Base-by-base conservation (phyloP, 2,797 vertebrate species). In the Buphagus erythrorhynchus region DNA sequence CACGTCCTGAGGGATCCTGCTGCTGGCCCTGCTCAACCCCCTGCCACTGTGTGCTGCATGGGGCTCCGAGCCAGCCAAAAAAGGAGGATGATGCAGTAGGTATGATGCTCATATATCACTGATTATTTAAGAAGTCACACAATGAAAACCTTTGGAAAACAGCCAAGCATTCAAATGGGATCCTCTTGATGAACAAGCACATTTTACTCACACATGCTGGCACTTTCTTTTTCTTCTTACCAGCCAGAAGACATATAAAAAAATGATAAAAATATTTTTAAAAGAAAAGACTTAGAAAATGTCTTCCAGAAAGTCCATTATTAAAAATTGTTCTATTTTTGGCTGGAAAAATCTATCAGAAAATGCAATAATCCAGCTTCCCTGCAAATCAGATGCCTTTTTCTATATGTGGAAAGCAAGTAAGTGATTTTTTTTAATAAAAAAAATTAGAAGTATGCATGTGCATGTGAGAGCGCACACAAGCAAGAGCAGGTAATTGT, bases 401-500 rank as follows among this genome's bases (percentile, higher is more conserved):
- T 96, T 90, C 65, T 95, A 66, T 67, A 76, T 84, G 51, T 68
- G 71, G 40, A 71, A 96, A 93, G 35, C 46, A 93, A 96, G 79
- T 72, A 95, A 93, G 73, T 48, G 49, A 96, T 93, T 96, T 91
- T 81, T 75, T 90, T 96, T 5, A 29, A 52, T 21, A 20, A 75
- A 76, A 94, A 63, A 66, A 42, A 69, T n/a, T 21, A 67, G 11
- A 72, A 83, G 46, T 29, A 65, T 42, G 42, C 4, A 4, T 4
- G 38, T 33, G 52, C 19, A 5, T 21, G 38, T 31, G 86, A 89
- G 88, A 89, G n/a, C 15, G 0, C 76, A 33, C 28, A 69, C 55
- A 82, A 90, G 54, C 79, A 72, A 87, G 74, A 94, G 59, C 93
- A 97, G 46, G 82, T 77, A 97, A 97, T 95, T 96, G 95, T 52